Percentiles rank a stretch among this genome's conserved stretches.
phyloP scores from a whole-genome alignment of 2,888 invertebrate species.

The Penaeus monodon region DNA sequence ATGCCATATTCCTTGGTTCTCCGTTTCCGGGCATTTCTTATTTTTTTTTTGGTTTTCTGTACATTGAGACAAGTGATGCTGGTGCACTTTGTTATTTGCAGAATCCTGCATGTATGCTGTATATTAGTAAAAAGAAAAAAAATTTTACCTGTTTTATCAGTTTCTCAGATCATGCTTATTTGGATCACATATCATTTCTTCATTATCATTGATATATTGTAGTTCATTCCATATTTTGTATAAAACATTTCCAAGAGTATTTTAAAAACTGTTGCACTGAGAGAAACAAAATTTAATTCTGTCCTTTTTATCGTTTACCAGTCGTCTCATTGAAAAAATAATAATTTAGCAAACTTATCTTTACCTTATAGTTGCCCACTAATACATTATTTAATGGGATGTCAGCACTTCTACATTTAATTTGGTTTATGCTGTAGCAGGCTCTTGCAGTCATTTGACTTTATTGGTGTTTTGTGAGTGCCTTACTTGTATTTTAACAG shows the following conservation, averaged over 20 bases:
- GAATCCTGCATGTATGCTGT: slow-evolving; percentile 16
- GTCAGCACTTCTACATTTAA: too few relatives aligned
- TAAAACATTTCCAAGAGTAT: slow-evolving; percentile 25
- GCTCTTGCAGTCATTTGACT: too few relatives aligned
- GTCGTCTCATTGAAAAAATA: too few relatives aligned
- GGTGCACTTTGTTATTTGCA: neutral
- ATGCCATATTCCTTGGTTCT: slow-evolving; percentile 1
- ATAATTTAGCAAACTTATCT: too few relatives aligned
- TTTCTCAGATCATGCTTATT: slow-evolving; percentile 8
- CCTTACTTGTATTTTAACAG: too few relatives aligned
- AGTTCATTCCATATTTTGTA: slow-evolving; percentile 20
- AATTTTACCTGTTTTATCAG: neutral
- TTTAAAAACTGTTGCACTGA: neutral
- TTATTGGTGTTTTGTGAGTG: too few relatives aligned
- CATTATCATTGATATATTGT: slow-evolving; percentile 18
- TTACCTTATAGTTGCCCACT: too few relatives aligned
- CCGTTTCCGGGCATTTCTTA: slow-evolving; percentile 15
- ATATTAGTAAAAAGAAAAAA: too few relatives aligned
- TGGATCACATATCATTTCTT: neutral
- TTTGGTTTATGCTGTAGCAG: too few relatives aligned
- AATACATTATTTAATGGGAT: too few relatives aligned
- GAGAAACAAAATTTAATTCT: too few relatives aligned
- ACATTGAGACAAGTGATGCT: neutral
- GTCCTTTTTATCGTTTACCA: too few relatives aligned
- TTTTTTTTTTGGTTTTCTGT: neutral